phyloP scores from a whole-genome alignment of 2,797 vertebrate species.

The Neosalanx taihuensis region DNA sequence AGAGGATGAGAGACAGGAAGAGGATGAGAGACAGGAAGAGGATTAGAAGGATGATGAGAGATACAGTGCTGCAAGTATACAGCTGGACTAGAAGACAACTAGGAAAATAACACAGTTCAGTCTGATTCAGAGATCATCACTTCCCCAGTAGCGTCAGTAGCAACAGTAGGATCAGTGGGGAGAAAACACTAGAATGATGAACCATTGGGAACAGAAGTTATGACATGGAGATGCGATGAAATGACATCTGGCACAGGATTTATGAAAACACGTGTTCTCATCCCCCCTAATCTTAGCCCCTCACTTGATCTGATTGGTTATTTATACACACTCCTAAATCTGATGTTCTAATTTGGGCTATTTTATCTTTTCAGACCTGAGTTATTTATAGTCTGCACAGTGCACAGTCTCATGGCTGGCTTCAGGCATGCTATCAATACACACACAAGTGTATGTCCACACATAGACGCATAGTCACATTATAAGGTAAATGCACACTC shows the following conservation, averaged over 20 bases:
- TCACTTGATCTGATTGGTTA: slow-evolving; percentile 33
- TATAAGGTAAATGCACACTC: slow-evolving; percentile 17
- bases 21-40: too few species aligned
- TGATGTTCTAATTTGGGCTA: slow-evolving; percentile 54
- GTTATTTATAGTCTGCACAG: slow-evolving; percentile 58
- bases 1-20: too few species aligned
- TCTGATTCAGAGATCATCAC: too few species aligned
- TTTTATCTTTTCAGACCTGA: slow-evolving; percentile 48
- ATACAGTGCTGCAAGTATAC: too few species aligned
- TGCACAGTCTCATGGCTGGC: slow-evolving; percentile 43
- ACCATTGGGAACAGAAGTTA: background rate
- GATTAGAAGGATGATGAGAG: too few species aligned
- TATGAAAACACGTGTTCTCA: slow-evolving; percentile 29
- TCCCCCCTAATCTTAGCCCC: slow-evolving; percentile 42
- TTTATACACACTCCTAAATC: slow-evolving; percentile 48
- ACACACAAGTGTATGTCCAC: slow-evolving; percentile 17
- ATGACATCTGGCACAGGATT: slow-evolving; percentile 18
- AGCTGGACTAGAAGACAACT: too few species aligned
- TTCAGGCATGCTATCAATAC: slow-evolving; percentile 37
- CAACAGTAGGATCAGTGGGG: background rate
- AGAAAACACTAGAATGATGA: slow-evolving; percentile 3
- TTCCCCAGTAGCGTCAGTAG: background rate
- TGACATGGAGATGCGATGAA: background rate
- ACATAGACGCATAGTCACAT: background rate
- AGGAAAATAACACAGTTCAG: too few species aligned